Evolutionary conservation across 2,797 vertebrate genomes (phyloP).

Genomic region (Ctenopoma kingsleyae): DNA sequence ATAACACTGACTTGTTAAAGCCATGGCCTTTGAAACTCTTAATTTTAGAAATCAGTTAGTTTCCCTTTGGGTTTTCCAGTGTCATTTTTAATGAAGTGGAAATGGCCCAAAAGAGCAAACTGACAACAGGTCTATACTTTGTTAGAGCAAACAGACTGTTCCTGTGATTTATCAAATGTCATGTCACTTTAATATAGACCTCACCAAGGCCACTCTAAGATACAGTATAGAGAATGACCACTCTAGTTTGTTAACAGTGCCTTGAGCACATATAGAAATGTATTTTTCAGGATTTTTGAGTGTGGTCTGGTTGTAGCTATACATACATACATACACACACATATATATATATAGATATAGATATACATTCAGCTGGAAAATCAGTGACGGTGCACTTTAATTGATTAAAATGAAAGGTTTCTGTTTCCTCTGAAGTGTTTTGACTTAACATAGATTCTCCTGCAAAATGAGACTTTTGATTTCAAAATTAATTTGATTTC

Average conservation of each 20-base stretch:
- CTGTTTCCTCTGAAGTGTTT: background rate
- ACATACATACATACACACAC: no score
- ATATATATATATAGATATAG: no score
- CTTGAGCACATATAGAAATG: conserved; percentile 18
- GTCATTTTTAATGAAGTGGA: background rate
- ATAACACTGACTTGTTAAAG: conserved; percentile 4
- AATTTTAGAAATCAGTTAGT: conserved; percentile 17
- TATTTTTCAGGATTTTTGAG: conserved; percentile 38
- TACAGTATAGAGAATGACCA: background rate
- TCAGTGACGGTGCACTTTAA: conserved; percentile 13
- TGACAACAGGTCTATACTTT: conserved; percentile 14
- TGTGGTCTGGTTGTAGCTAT: background rate
- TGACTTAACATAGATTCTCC: background rate
- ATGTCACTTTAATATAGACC: conserved; percentile 1
- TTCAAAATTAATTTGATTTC: conserved; percentile 1
- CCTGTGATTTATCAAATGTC: conserved; percentile 12
- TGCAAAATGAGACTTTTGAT: conserved; percentile 5
- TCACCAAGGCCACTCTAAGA: background rate
- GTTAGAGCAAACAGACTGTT: background rate
- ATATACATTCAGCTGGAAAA: background rate
- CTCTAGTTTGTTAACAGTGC: conserved; percentile 21
- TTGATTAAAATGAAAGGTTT: conserved; percentile 20
- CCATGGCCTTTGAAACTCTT: background rate
- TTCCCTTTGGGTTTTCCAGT: background rate
- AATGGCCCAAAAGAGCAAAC: no score